These are phyloP conservation scores for Brenthis hecate DNA, from an alignment of 2,888 invertebrate species.

Conservation along the genomic window DNA sequence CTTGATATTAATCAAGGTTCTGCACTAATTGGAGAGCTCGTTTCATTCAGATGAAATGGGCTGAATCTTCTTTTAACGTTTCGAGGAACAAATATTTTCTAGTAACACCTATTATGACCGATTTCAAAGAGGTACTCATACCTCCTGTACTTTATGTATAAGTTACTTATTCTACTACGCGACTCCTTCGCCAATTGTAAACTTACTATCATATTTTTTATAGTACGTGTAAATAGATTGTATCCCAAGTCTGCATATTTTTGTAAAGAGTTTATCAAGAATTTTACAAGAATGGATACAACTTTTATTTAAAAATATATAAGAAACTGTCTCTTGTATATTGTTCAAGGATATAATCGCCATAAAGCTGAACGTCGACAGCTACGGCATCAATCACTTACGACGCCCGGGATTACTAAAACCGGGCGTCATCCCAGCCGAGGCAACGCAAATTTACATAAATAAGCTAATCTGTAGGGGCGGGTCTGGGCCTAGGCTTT, in stretches of 20 bases:
- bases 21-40: slow-evolving; percentile 77
- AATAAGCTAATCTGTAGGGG: slow-evolving; percentile 80
- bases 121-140: slow-evolving; percentile 4
- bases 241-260: no score
- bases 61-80: slow-evolving; percentile 36
- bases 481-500: no score
- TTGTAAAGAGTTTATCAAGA: not conserved
- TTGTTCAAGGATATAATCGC: slow-evolving; percentile 31
- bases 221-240: no score
- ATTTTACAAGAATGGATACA: not conserved
- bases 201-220: no score
- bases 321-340: slow-evolving; percentile 15
- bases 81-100: slow-evolving; percentile 28
- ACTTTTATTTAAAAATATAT: not conserved
- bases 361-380: slow-evolving; percentile 60
- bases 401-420: slow-evolving; percentile 68
- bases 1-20: slow-evolving; percentile 74
- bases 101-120: slow-evolving; percentile 6
- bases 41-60: slow-evolving; percentile 48
- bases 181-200: not conserved
- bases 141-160: no score
- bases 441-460: slow-evolving; percentile 74
- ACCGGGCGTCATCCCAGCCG: slow-evolving; percentile 64
- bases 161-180: not conserved
- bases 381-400: slow-evolving; percentile 73